Base-by-base conservation (phyloP, 1,140 invertebrate genomes). In the Lanistes nyassanus region DNA sequence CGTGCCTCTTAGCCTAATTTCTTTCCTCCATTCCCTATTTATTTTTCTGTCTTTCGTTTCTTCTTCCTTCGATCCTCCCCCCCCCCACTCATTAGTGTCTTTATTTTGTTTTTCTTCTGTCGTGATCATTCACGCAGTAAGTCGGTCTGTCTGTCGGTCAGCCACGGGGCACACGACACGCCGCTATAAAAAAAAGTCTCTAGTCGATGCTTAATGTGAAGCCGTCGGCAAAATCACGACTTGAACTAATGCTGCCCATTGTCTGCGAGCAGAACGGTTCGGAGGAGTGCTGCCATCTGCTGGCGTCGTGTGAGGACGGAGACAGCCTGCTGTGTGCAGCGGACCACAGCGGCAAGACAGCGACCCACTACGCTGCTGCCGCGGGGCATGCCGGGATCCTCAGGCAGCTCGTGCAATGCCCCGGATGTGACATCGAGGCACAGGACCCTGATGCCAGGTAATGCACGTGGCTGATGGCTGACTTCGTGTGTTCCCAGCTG, bases 381-480 rank as follows among this genome's bases (percentile, higher is more conserved):
- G 83, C 86, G 47, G 86, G 85, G 0, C 79, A 86, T 37, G 56
- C 60, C 9, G 78, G 79, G 0, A 64, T 87, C 55, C 64, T 88
- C 5, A 29, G 77, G 53, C 74, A 77, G 19, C 74, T 88, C 42
- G 75, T 79, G 13, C 70, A 66, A 23, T 37, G 77, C 16, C 65
- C 76, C 2, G 79, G 76, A 9, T 74, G 74, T 68, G 72, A 83
- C n/a, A 58, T 83, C 4, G 83, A 87, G 29, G 47, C 74, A n/a
- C 78, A 79, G 56, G 86, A 88, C 70, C 83, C 80, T 11, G 84
- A 88, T 74, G 83, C 84, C 31, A 85, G 86, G 85, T 87, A 70
- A 31, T 29, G 19, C 58, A 19, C n/a, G 9, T 42, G n/a, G n/a
- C n/a, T n/a, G n/a, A n/a, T n/a, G 62, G n/a, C 3, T 26, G 2